These are phyloP conservation scores for Drosophila rhopaloa DNA, from an alignment of 1,140 invertebrate species.

Conservation along the genomic window DNA sequence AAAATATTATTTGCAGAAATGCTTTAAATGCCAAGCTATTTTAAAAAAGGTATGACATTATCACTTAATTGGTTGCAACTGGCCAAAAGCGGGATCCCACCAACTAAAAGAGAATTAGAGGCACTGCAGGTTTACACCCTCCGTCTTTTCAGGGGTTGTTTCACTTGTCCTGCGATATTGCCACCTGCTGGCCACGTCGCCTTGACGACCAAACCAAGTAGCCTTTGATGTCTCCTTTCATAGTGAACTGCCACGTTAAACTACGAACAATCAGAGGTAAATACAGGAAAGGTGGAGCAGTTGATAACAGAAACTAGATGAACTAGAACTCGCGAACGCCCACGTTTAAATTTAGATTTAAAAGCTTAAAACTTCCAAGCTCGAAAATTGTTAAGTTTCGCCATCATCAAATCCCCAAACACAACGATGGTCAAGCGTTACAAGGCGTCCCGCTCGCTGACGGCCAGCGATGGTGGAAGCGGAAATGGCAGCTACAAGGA, in stretches of 20 bases:
- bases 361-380: slow-evolving; percentile 13
- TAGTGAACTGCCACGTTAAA: slow-evolving; percentile 9
- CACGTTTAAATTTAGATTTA: slow-evolving; percentile 31
- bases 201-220: slow-evolving; percentile 29
- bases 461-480: slow-evolving; percentile 29
- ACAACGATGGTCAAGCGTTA: slow-evolving; percentile 32
- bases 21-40: too few species aligned
- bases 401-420: slow-evolving; percentile 4
- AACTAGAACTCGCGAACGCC: neutral
- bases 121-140: too few species aligned
- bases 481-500: slow-evolving; percentile 31
- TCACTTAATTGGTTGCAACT: too few species aligned
- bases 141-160: slow-evolving; percentile 1
- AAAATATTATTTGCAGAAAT: too few species aligned
- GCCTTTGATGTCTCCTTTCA: slow-evolving; percentile 8
- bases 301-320: slow-evolving; percentile 9
- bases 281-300: slow-evolving; percentile 4
- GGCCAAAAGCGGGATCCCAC: too few species aligned
- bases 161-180: neutral
- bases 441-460: slow-evolving; percentile 18
- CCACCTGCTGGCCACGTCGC: slow-evolving; percentile 14
- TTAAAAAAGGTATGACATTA: too few species aligned
- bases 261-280: slow-evolving; percentile 4
- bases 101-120: too few species aligned
- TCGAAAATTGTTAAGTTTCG: slow-evolving; percentile 24